These are phyloP conservation scores for Lophius piscatorius DNA, from an alignment of 2,113 vertebrate species.

Conservation along the genomic window DNA sequence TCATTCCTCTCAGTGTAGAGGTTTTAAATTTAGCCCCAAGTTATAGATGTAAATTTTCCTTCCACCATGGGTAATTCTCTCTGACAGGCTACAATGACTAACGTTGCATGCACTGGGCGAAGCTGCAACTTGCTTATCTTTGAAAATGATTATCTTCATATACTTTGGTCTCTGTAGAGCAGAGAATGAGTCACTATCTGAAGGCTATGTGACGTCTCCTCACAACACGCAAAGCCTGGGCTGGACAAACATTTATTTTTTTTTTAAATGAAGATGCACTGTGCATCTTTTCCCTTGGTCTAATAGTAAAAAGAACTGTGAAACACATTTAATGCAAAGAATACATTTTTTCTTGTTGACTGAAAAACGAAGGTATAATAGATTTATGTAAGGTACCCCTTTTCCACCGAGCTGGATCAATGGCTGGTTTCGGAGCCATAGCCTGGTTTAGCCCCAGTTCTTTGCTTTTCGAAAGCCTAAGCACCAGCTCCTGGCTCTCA, in stretches of 20 bases:
- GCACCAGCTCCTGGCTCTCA: too few species aligned
- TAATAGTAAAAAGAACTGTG: conserved; percentile 1
- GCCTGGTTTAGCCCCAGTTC: too few species aligned
- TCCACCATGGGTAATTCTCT: conserved; percentile 69
- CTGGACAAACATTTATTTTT: conserved; percentile 37
- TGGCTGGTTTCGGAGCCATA: too few species aligned
- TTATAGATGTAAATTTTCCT: conserved; percentile 74
- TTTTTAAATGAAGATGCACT: conserved; percentile 1
- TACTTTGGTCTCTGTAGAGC: conserved; percentile 76
- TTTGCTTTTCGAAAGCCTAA: too few species aligned
- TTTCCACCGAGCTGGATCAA: too few species aligned
- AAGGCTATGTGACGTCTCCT: conserved; percentile 59
- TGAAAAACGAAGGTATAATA: too few species aligned
- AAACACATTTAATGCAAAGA: not conserved
- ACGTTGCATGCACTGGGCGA: conserved; percentile 58
- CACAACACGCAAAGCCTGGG: conserved; percentile 48
- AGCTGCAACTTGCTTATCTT: conserved; percentile 76
- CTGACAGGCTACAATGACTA: conserved; percentile 77
- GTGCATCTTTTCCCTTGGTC: conserved; percentile 2
- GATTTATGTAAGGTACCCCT: too few species aligned
- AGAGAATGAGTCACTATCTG: conserved; percentile 75
- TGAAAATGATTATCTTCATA: conserved; percentile 78
- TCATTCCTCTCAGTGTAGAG: conserved; percentile 46
- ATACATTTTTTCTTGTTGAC: too few species aligned
- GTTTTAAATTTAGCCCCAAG: conserved; percentile 65